Conservation (phyloP, 2,797 vertebrate species). For the Hydrophis major region DNA sequence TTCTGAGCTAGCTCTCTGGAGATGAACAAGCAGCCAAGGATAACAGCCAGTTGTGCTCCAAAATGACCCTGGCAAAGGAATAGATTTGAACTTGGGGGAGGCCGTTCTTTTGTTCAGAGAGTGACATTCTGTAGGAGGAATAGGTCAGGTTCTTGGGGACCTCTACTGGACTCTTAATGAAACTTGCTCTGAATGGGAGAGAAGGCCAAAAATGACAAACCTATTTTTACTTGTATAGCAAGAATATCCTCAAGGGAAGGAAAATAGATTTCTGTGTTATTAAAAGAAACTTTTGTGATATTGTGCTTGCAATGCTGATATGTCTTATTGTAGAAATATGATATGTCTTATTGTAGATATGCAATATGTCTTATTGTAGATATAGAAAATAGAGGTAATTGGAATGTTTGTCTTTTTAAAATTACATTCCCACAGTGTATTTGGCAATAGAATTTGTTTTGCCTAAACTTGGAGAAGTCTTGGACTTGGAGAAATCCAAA, state of each 20-base stretch:
- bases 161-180: neutral
- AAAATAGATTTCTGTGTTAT: neutral
- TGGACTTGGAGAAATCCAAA: neutral
- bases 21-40: neutral
- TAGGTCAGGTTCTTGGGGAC: neutral
- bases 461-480: neutral
- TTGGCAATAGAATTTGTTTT: neutral
- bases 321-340: no score
- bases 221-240: neutral
- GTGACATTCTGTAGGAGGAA: neutral
- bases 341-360: neutral
- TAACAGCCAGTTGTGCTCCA: neutral
- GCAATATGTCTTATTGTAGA: neutral
- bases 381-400: neutral
- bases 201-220: neutral
- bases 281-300: neutral
- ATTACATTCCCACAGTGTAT: neutral
- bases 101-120: neutral
- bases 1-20: neutral
- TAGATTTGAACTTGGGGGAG: conserved; percentile 1
- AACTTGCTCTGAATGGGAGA: neutral
- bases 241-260: neutral
- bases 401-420: neutral
- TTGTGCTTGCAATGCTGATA: neutral
- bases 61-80: neutral